Evolutionary conservation across 2,113 vertebrate genomes (phyloP).

Genomic region (Neolamprologus fasciatus): DNA sequence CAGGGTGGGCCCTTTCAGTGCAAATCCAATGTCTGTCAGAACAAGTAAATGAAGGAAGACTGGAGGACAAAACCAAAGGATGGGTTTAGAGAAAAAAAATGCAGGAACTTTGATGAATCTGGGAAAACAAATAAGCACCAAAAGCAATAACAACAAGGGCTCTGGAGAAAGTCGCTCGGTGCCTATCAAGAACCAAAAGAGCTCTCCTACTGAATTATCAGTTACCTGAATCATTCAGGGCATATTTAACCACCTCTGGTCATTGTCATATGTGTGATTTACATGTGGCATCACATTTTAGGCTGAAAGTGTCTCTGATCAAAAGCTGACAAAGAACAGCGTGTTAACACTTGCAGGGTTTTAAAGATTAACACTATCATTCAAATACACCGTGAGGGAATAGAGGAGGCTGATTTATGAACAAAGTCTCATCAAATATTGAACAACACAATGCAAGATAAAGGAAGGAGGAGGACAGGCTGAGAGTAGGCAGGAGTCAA

Average conservation of each 20-base stretch:
- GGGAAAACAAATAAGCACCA: not conserved
- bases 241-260: not conserved
- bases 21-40: not conserved
- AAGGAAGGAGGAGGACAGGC: conserved; percentile 15
- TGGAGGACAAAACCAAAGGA: not conserved
- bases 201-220: not conserved
- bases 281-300: not conserved
- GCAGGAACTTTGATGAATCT: not conserved
- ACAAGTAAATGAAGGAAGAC: not conserved
- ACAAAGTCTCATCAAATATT: conserved; percentile 66
- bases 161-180: not conserved
- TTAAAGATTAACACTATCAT: conserved; percentile 31
- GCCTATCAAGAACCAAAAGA: not conserved
- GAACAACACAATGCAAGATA: conserved; percentile 35
- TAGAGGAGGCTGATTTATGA: conserved; percentile 49
- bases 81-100: not conserved
- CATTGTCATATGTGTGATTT: not conserved
- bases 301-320: not conserved
- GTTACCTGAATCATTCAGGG: not conserved
- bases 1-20: not conserved
- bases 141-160: not conserved
- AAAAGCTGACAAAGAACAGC: not conserved
- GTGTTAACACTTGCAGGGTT: not conserved
- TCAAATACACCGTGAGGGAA: conserved; percentile 19
- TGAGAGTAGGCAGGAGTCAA: conserved; percentile 20